Conservation (phyloP, 2,888 invertebrate species). For the Oscheius myriophilus region DNA sequence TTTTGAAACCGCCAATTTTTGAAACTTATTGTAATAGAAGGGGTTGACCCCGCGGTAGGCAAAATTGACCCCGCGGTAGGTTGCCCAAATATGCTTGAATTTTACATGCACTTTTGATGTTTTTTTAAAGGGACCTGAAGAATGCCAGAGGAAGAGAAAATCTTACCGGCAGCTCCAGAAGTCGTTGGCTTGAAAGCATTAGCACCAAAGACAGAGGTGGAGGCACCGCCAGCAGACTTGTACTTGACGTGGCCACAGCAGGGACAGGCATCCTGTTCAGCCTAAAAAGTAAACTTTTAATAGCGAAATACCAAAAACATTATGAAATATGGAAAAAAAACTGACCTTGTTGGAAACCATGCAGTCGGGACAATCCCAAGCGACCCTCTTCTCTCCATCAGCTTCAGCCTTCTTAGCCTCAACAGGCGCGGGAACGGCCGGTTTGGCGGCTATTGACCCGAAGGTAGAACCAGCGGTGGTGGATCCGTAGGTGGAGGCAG, state of each 20-base stretch:
- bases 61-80: too few species aligned
- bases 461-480: too few species aligned
- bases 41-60: too few species aligned
- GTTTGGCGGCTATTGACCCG: not conserved
- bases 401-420: not conserved
- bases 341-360: slow-evolving; percentile 20
- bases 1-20: too few species aligned
- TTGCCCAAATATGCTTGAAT: too few species aligned
- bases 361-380: slow-evolving; percentile 22
- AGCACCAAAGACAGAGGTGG: slow-evolving; percentile 1
- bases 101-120: too few species aligned
- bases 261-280: not conserved
- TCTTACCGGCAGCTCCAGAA: not conserved
- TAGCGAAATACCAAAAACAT: too few species aligned
- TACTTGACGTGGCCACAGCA: slow-evolving; percentile 18
- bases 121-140: too few species aligned
- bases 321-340: not conserved
- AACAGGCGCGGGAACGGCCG: not conserved
- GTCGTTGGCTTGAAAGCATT: slow-evolving; percentile 16
- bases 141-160: not conserved
- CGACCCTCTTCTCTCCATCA: not conserved
- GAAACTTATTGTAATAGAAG: too few species aligned
- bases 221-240: not conserved
- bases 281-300: too few species aligned
- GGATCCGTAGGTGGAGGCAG: not conserved